Evolutionary conservation across 1,140 invertebrate species (phyloP).

Genomic region (Popillia japonica): DNA sequence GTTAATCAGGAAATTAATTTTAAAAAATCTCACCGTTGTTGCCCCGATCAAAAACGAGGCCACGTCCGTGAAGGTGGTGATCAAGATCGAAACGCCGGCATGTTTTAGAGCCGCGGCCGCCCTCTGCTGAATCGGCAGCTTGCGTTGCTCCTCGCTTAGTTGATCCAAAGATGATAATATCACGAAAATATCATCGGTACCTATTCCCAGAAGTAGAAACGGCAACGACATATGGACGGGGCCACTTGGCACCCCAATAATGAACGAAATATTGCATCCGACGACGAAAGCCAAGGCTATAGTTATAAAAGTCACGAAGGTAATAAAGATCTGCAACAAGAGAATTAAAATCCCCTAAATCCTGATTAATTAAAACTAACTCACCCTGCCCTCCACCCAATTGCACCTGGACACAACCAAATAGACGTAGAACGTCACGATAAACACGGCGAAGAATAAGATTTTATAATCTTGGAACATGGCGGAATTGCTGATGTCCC

Average conservation of each 20-base stretch:
- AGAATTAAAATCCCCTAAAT: not conserved
- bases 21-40: constrained; percentile 64
- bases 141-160: constrained; percentile 62
- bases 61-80: constrained; percentile 85
- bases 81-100: constrained; percentile 82
- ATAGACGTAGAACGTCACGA: constrained; percentile 80
- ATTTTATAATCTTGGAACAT: constrained; percentile 79
- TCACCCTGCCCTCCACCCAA: constrained; percentile 75
- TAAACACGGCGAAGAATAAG: constrained; percentile 70
- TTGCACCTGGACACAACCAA: constrained; percentile 78
- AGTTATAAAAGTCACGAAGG: constrained; percentile 68
- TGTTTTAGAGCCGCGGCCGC: constrained; percentile 76
- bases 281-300: constrained; percentile 81
- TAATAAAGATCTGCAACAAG: not conserved
- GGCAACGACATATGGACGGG: constrained; percentile 84
- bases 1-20: not conserved
- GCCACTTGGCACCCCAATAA: constrained; percentile 77
- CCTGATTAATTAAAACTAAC: not conserved
- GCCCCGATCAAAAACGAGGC: constrained; percentile 78
- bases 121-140: constrained; percentile 66
- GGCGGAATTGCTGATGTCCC: constrained; percentile 71
- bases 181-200: constrained; percentile 84
- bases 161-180: constrained; percentile 79
- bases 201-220: constrained; percentile 80
- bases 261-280: constrained; percentile 76